Evolutionary conservation across 2,888 invertebrate genomes (phyloP).

Genomic region (Palloptera scutellata): DNA sequence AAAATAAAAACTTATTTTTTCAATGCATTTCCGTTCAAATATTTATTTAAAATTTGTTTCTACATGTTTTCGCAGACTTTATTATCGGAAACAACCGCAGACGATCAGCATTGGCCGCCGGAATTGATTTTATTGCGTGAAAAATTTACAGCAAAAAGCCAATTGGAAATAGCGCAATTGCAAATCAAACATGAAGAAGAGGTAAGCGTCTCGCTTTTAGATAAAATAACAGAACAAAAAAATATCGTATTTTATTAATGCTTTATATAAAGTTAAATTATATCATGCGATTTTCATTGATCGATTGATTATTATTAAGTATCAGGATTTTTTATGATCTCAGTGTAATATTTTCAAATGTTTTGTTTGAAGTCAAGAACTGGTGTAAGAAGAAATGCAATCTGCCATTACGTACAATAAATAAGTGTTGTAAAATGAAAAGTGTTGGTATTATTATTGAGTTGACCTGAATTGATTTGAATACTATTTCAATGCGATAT

Average conservation of each 20-base stretch:
- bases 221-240: not conserved
- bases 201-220: slow-evolving; percentile 57
- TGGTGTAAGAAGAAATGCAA: no score
- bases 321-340: no score
- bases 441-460: no score
- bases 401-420: no score
- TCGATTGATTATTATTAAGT: no score
- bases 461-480: no score
- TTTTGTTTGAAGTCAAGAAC: no score
- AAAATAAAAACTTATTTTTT: not conserved
- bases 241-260: not conserved
- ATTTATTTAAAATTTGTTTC: not conserved
- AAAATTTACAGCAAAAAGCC: slow-evolving; percentile 75
- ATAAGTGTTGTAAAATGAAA: no score
- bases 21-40: slow-evolving; percentile 69
- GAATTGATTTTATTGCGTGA: slow-evolving; percentile 77
- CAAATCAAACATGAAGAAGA: slow-evolving; percentile 71
- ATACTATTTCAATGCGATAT: no score
- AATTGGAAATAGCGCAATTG: slow-evolving; percentile 69
- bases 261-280: no score
- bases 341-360: no score
- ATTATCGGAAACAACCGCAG: slow-evolving; percentile 73
- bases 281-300: no score
- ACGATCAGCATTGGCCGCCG: slow-evolving; percentile 77
- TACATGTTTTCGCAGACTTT: slow-evolving; percentile 68